Evolutionary conservation across 2,113 vertebrate genomes (phyloP).

Genomic region (Cyanocitta stelleri): DNA sequence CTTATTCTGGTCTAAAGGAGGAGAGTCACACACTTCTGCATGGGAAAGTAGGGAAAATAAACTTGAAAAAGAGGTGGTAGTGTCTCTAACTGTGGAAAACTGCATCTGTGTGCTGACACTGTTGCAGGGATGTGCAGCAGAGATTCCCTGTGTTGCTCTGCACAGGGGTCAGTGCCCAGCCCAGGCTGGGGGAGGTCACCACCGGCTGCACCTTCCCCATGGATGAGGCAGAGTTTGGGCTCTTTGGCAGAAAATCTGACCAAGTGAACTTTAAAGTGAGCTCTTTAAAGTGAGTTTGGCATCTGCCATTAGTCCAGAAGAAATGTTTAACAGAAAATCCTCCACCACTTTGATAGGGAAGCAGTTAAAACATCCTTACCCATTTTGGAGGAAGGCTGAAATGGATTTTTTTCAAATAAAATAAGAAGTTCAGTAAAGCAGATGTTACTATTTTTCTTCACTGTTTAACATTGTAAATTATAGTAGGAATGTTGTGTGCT

Average conservation of each 20-base stretch:
- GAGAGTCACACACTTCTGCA: background rate
- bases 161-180: background rate
- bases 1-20: background rate
- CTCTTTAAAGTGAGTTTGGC: background rate
- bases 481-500: background rate
- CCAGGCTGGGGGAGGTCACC: background rate
- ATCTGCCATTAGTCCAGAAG: background rate
- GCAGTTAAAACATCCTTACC: background rate
- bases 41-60: background rate
- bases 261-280: background rate
- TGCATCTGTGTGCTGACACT: rapidly evolving
- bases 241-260: background rate
- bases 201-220: background rate
- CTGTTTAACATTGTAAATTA: background rate
- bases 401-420: background rate
- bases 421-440: background rate
- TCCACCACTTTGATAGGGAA: background rate
- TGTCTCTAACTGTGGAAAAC: background rate
- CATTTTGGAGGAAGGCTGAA: background rate
- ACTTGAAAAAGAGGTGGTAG: rapidly evolving
- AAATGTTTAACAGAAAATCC: background rate
- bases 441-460: conserved; percentile 18
- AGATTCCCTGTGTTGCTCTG: background rate
- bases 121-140: background rate
- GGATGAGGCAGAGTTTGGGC: background rate